Conservation (phyloP, 2,797 vertebrate genomes). For the Thalassophryne amazonica region DNA sequence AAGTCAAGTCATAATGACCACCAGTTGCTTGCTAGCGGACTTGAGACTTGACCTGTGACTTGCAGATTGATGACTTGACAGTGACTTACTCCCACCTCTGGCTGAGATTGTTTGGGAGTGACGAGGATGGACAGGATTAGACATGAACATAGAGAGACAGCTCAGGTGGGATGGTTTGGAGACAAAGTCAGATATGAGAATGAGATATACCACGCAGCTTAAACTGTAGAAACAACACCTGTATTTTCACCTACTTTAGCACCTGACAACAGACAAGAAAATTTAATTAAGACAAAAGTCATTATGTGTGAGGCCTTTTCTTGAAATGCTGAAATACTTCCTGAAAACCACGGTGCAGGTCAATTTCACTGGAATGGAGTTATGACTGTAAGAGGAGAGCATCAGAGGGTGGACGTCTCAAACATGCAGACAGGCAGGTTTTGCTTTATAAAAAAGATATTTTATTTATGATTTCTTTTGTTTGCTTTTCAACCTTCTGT, state of each 20-base stretch:
- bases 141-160: too few relatives aligned
- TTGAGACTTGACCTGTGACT: too few relatives aligned
- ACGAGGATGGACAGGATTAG: too few relatives aligned
- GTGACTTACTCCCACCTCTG: too few relatives aligned
- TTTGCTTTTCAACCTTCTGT: constrained; percentile 22
- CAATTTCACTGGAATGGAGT: constrained; percentile 61
- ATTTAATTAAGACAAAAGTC: constrained; percentile 53
- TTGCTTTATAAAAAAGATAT: constrained; percentile 32
- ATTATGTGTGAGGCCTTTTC: constrained; percentile 46
- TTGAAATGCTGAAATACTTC: constrained; percentile 67
- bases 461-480: constrained; percentile 58
- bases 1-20: too few relatives aligned
- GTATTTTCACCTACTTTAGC: background rate
- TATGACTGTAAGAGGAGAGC: constrained; percentile 11
- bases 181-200: too few relatives aligned
- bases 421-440: constrained; percentile 4
- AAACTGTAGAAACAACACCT: too few relatives aligned
- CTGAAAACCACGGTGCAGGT: constrained; percentile 50
- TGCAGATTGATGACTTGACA: too few relatives aligned
- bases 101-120: too few relatives aligned
- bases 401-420: background rate
- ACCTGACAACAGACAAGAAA: constrained; percentile 24
- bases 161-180: too few relatives aligned
- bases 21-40: too few relatives aligned
- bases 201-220: too few relatives aligned